Evolutionary conservation across 2,797 vertebrate genomes (phyloP).

Genomic region (Rallus crepitans): DNA sequence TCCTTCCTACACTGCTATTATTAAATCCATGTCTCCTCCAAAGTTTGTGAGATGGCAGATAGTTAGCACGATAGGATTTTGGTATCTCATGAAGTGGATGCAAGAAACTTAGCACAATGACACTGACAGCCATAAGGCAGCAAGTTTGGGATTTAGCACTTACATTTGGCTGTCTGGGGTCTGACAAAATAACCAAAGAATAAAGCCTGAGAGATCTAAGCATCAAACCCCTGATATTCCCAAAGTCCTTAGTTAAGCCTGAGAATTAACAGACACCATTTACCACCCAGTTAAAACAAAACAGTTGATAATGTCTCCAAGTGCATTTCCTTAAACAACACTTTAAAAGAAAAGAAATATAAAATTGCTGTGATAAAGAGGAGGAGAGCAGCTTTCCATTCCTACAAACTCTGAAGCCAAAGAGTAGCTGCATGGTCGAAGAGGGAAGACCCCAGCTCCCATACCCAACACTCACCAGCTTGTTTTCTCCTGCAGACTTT

Average conservation of each 20-base stretch:
- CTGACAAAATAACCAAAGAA: background rate
- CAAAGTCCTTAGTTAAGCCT: background rate
- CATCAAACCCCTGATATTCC: background rate
- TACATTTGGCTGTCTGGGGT: background rate
- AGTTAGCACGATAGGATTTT: too few relatives aligned
- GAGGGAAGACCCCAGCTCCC: background rate
- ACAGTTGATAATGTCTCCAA: background rate
- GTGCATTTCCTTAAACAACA: background rate
- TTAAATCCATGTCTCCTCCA: background rate
- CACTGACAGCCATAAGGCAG: background rate
- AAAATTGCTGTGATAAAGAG: background rate
- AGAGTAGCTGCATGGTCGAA: background rate
- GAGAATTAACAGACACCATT: background rate
- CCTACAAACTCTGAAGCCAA: background rate
- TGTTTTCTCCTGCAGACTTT: slow-evolving; percentile 87
- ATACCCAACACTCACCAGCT: slow-evolving; percentile 80
- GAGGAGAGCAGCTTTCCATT: background rate
- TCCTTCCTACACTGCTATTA: background rate
- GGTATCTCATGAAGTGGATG: background rate
- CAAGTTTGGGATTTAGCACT: background rate
- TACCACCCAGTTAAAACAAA: background rate
- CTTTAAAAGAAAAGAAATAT: background rate
- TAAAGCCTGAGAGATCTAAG: background rate
- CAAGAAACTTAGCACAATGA: background rate
- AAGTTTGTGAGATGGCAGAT: background rate